Evolutionary conservation across 1,140 invertebrate species (phyloP).

Genomic region (Drosophila ananassae): DNA sequence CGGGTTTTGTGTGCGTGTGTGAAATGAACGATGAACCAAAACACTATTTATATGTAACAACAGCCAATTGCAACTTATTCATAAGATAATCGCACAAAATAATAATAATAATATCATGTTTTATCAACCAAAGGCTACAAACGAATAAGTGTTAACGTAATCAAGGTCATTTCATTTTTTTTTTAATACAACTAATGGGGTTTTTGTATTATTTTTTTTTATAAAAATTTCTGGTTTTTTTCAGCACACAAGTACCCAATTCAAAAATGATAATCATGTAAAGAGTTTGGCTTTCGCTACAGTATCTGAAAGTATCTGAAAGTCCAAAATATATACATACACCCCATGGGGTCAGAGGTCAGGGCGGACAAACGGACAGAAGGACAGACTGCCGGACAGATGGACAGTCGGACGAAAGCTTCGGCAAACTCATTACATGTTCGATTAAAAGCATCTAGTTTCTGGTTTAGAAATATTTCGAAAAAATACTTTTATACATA

Average conservation of each 20-base stretch:
- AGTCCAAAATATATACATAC: background rate
- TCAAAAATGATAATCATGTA: conserved; percentile 11
- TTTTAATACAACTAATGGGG: conserved; percentile 31
- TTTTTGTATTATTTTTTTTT: background rate
- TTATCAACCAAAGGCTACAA: conserved; percentile 40
- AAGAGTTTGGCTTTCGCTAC: background rate
- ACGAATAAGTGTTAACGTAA: conserved; percentile 48
- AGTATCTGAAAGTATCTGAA: too few species aligned
- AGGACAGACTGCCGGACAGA: background rate
- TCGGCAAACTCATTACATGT: conserved; percentile 58
- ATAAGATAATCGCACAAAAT: conserved; percentile 51
- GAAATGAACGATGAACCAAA: conserved; percentile 54
- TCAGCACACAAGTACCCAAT: conserved; percentile 7
- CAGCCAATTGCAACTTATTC: conserved; percentile 77
- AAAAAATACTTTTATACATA: conserved; percentile 60
- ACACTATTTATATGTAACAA: conserved; percentile 59
- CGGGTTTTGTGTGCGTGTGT: conserved; percentile 13
- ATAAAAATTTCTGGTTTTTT: background rate
- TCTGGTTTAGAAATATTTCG: conserved; percentile 60
- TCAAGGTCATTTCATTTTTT: conserved; percentile 27
- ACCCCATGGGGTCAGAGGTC: background rate
- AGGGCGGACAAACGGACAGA: background rate
- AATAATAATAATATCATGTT: background rate
- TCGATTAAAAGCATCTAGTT: conserved; percentile 66
- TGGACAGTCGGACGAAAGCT: conserved; percentile 28